phyloP scores from a whole-genome alignment of 2,113 vertebrate genomes.

The Himantopus leucocephalus region DNA sequence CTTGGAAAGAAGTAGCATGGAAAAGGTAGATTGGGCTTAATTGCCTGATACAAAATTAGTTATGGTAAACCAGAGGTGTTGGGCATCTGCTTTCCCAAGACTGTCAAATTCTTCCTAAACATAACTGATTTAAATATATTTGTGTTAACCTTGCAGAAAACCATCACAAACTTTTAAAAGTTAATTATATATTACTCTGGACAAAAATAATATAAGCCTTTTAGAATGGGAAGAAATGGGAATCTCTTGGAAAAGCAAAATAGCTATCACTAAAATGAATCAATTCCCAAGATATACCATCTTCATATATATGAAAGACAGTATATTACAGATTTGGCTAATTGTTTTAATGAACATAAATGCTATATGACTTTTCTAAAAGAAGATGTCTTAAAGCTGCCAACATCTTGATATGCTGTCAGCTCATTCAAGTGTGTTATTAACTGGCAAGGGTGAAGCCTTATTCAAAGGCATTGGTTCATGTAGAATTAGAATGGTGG shows the following conservation, averaged over 20 bases:
- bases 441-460: not conserved
- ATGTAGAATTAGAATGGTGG: not conserved
- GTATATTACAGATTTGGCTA: not conserved
- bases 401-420: not conserved
- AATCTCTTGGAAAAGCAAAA: not conserved
- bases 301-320: not conserved
- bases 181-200: not conserved
- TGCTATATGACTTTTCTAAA: not conserved
- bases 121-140: not conserved
- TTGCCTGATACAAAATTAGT: not conserved
- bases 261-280: not conserved
- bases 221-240: not conserved
- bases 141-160: not conserved
- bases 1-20: not conserved
- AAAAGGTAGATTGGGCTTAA: not conserved
- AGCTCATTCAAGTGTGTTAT: not conserved
- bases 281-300: not conserved
- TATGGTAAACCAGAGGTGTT: not conserved
- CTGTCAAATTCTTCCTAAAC: not conserved
- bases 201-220: not conserved
- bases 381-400: not conserved
- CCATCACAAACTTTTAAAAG: not conserved
- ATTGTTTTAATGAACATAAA: not conserved
- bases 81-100: not conserved
- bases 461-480: not conserved